Evolutionary conservation across 2,113 vertebrate species (phyloP), one percentile per base, ranked within the genome.

Genomic region (Capricornis sumatraensis): DNA sequence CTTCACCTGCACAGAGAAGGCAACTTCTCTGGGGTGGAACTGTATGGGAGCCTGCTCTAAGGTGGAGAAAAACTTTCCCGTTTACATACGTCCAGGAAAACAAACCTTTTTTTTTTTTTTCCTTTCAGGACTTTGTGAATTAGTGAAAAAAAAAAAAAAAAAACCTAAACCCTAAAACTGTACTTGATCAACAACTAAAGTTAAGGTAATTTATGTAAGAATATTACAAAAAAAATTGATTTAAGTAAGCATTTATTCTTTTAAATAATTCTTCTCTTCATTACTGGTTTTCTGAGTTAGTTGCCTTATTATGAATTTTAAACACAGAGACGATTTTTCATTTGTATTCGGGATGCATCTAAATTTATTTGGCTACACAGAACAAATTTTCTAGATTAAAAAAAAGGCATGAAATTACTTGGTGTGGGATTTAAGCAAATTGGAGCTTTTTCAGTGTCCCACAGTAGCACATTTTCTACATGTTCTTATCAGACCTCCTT

Each of bases 21-120:
- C 60, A 89, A 67, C 94, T 87, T 78, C 94, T 89, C 6, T 3
- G 16, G n/a, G 5, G 58, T 9, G 67, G 89, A n/a, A 40, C 83
- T 30, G 84, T 95, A 82, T 71, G 76, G 96, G 95, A 74, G 67
- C 55, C 93, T 96, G 43, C 97, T 96, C 95, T 64, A 16, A 92
- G 25, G 50, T 2, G 28, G 53, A 81, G 82, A 58, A 85, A 58
- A 47, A 33, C 11, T 0, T 64, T 94, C 95, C n/a, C n/a, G 1
- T 94, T 88, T 83, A 19, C 76, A 13, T 89, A 57, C 53, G 33
- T 58, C 95, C 60, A 92, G 67, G 17, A 23, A n/a, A 43, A 90
- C 9, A 88, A 81, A 15, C 79, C 12, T 71, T 36, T 86, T 58
- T 74, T 50, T 78, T 21, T 86, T 78, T 17, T 83, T 83, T 94